phyloP scores from a whole-genome alignment of 2,113 vertebrate species.

The Miniopterus natalensis region DNA sequence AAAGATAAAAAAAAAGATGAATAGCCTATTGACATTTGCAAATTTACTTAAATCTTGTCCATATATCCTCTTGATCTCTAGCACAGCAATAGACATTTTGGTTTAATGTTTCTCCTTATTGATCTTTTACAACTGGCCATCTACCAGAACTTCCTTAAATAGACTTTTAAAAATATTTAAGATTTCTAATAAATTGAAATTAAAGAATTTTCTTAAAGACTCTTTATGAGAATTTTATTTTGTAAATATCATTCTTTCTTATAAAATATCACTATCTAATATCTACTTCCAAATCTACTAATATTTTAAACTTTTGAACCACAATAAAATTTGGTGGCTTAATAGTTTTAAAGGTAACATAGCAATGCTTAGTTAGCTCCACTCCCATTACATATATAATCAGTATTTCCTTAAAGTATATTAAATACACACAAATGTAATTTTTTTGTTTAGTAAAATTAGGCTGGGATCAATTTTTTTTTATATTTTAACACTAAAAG shows the following conservation, averaged over 20 bases:
- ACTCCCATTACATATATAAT: neutral
- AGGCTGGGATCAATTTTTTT: neutral
- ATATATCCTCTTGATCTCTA: neutral
- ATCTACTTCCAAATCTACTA: neutral
- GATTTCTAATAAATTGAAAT: neutral
- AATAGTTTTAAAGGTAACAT: neutral
- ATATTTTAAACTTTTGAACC: constrained; percentile 24
- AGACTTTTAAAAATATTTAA: neutral
- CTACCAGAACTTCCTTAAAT: neutral
- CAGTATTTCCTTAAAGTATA: neutral
- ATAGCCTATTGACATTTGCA: neutral
- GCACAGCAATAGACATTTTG: neutral
- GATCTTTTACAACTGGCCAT: neutral
- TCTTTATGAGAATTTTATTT: constrained; percentile 27
- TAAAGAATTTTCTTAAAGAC: neutral
- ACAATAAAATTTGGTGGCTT: neutral
- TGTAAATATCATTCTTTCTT: neutral
- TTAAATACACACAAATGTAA: neutral
- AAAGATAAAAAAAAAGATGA: constrained; percentile 8
- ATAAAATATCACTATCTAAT: neutral
- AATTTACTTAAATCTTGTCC: neutral
- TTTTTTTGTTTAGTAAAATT: neutral
- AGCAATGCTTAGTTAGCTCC: neutral
- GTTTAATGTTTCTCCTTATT: neutral
- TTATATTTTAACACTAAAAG: neutral